A percentile compares a stretch with the other conserved stretches of the same genome.
Conservation (phyloP, 2,888 invertebrate species). For the Drosophila mimica region DNA sequence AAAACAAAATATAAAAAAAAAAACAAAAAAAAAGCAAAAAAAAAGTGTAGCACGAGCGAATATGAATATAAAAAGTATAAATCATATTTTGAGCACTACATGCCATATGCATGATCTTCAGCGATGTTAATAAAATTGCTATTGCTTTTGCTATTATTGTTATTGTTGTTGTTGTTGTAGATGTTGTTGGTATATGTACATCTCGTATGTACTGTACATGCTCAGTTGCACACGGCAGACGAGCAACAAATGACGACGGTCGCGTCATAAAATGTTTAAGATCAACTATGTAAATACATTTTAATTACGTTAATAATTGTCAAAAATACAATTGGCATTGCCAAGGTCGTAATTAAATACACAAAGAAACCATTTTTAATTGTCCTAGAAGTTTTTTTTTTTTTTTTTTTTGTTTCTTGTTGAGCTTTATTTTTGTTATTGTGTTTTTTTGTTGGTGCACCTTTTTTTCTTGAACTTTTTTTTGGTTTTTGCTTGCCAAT, state of each 20-base stretch:
- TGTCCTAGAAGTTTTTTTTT: slow-evolving; percentile 70
- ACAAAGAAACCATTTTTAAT: slow-evolving; percentile 69
- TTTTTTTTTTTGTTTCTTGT: slow-evolving; percentile 4
- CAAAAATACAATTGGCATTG: slow-evolving; percentile 78
- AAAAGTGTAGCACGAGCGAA: slow-evolving; percentile 22
- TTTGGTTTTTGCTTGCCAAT: slow-evolving; percentile 35
- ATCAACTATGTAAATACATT: slow-evolving; percentile 76
- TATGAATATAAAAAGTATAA: slow-evolving; percentile 7
- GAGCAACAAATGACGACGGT: slow-evolving; percentile 57
- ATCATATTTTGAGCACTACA: slow-evolving; percentile 32
- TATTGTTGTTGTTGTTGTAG: slow-evolving; percentile 19
- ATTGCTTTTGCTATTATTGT: slow-evolving; percentile 26
- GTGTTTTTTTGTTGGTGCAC: slow-evolving; percentile 20
- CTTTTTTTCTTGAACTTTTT: not conserved
- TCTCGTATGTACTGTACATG: slow-evolving; percentile 54
- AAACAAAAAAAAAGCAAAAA: slow-evolving; percentile 6
- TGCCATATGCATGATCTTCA: slow-evolving; percentile 50
- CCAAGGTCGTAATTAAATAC: slow-evolving; percentile 68
- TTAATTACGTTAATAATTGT: slow-evolving; percentile 82
- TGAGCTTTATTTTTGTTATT: slow-evolving; percentile 11
- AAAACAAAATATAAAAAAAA: slow-evolving; percentile 21
- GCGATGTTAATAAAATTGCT: slow-evolving; percentile 24
- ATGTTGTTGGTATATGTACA: slow-evolving; percentile 14
- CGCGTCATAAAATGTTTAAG: slow-evolving; percentile 67
- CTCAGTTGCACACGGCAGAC: slow-evolving; percentile 71